Base-by-base conservation (phyloP, 2,113 vertebrate genomes). In the Heterochromis multidens region DNA sequence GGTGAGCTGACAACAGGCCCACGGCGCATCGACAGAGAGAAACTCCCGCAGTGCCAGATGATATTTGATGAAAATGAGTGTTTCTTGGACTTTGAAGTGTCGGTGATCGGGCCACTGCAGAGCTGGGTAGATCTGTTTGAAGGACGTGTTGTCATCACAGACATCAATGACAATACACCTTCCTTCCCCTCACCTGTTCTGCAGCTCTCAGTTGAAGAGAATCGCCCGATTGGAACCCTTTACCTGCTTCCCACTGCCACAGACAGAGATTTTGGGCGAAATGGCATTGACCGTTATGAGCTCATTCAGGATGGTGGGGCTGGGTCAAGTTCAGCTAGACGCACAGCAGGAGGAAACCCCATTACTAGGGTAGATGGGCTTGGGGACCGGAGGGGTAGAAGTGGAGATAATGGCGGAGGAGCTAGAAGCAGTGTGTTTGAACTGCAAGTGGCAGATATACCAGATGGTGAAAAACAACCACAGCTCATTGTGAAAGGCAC, bases 41-140 rank as follows among this genome's bases (percentile, higher is more conserved):
- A 98, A 95, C 96, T 99, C 61, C 96, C 97, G 52, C 98, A 99
- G 96, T 99, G 98, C 93, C 97, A 99, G 96, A 98, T 98, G 98
- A 99, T 99, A 91, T 99, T 99, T 95, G 98, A 99, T 85, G 98
- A 99, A 90, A 99, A 99, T 17, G 98, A 99, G 94, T 99, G 98
- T 67, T 98, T 99, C 96, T 84, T 99, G 93, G 97, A 99, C 96
- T 99, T 99, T 92, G 98, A 99, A 89, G 97, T 99, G 92, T 99
- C 98, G 2, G 98, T 99, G 81, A 99, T 99, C 62, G 98, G 98
- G 29, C 98, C 98, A 2, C 96, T 98, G 79, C 98, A 99, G 95
- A 99, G 98, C 95, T 99, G 98, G 98, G 98, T 99, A 85, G 97
- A 99, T 93, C 96, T 99, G 79, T 98, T 99, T 27, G 98, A 99